phyloP scores from a whole-genome alignment of 2,888 invertebrate species.

The Arrhopalites spinosus region DNA sequence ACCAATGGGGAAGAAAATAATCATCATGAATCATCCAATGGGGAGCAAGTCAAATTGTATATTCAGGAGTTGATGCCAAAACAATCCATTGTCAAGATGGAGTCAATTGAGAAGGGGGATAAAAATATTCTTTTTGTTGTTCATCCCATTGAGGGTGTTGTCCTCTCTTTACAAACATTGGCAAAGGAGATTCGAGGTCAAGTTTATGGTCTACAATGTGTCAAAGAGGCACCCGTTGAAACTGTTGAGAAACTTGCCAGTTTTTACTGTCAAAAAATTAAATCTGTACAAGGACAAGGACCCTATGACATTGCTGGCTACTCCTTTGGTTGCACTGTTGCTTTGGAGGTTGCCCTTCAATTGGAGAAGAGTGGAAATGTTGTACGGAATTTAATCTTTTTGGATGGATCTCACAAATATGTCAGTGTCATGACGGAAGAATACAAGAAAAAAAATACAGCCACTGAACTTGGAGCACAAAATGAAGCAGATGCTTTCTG shows the following conservation, averaged over 20 bases:
- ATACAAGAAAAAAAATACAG: conserved; percentile 61
- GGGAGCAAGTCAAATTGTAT: conserved; percentile 48
- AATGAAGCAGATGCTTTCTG: conserved; percentile 68
- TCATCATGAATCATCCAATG: no score
- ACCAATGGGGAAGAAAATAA: no score
- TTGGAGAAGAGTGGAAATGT: conserved; percentile 69
- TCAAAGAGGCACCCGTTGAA: conserved; percentile 72
- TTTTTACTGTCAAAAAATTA: conserved; percentile 75
- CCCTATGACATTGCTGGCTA: conserved; percentile 92
- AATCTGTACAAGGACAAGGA: conserved; percentile 74
- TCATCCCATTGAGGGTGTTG: conserved; percentile 89
- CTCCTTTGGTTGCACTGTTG: conserved; percentile 93
- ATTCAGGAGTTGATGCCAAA: conserved; percentile 75
- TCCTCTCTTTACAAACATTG: conserved; percentile 71
- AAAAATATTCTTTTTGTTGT: conserved; percentile 63
- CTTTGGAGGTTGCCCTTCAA: conserved; percentile 91
- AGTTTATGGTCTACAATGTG: conserved; percentile 90
- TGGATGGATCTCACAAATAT: conserved; percentile 89
- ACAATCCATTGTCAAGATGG: conserved; percentile 71
- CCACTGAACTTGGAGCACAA: conserved; percentile 67
- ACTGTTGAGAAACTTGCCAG: conserved; percentile 74
- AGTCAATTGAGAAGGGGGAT: conserved; percentile 57
- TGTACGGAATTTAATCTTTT: conserved; percentile 68
- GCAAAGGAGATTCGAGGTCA: conserved; percentile 74
- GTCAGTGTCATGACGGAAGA: conserved; percentile 76